Percentiles rank a stretch among this genome's conserved stretches.
phyloP scores from a whole-genome alignment of 2,797 vertebrate species.

The Jordanella pulchra region DNA sequence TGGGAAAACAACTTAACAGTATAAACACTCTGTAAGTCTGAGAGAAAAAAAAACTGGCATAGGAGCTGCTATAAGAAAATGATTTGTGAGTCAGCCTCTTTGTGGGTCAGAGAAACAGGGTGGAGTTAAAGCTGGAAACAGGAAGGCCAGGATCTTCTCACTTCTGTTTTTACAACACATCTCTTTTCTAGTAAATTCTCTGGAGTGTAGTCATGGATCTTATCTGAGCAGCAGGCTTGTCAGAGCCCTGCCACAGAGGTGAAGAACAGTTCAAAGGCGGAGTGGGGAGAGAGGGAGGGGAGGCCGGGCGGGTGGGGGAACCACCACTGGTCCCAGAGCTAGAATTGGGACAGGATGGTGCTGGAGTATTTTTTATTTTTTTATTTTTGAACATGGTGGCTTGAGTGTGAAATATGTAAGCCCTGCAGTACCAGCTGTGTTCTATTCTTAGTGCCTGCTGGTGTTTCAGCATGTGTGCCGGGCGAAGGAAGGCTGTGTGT shows the following conservation, averaged over 20 bases:
- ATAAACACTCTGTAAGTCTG: constrained; percentile 37
- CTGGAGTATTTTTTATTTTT: constrained; percentile 48
- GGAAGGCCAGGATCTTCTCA: constrained; percentile 39
- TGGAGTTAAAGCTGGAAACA: constrained; percentile 23
- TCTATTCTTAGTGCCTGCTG: constrained; percentile 80
- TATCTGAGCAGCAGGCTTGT: constrained; percentile 58
- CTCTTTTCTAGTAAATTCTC: constrained; percentile 61
- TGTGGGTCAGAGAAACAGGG: constrained; percentile 39
- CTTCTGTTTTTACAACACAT: constrained; percentile 50
- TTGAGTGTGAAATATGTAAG: constrained; percentile 81
- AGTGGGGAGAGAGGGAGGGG: constrained; percentile 28
- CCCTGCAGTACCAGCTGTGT: constrained; percentile 81
- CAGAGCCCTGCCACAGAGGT: constrained; percentile 58
- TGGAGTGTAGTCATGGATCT: constrained; percentile 58
- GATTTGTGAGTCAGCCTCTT: constrained; percentile 50
- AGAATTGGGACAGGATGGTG: constrained; percentile 66
- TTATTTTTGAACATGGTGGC: constrained; percentile 68
- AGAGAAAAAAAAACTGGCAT: constrained; percentile 15
- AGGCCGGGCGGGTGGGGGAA: constrained; percentile 39
- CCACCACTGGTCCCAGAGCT: constrained; percentile 60
- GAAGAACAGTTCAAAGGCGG: constrained; percentile 70
- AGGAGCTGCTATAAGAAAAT: constrained; percentile 36
- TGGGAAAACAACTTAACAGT: constrained; percentile 28
- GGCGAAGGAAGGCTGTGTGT: constrained; percentile 69
- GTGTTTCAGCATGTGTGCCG: constrained; percentile 68